phyloP scores from a whole-genome alignment of 2,797 vertebrate genomes.

The Micrastur ruficollis region DNA sequence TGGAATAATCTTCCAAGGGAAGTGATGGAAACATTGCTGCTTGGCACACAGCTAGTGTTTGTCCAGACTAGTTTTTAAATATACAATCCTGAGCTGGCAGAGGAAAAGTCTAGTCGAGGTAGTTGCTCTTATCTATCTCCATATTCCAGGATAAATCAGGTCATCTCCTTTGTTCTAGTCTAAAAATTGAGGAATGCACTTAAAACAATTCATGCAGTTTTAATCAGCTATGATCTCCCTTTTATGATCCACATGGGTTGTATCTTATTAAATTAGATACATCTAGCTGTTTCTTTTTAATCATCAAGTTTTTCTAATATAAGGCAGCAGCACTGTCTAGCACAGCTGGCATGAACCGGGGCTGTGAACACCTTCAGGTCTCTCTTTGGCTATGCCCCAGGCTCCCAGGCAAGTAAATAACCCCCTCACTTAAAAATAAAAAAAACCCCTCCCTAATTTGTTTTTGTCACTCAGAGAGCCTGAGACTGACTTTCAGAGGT shows the following conservation, averaged over 20 bases:
- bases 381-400: not conserved
- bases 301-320: conserved; percentile 44
- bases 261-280: conserved; percentile 67
- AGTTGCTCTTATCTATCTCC: conserved; percentile 65
- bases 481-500: not conserved
- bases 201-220: conserved; percentile 70
- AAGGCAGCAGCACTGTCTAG: conserved; percentile 34
- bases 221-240: conserved; percentile 68
- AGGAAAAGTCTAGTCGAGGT: conserved; percentile 60
- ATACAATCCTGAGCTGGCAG: conserved; percentile 57
- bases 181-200: conserved; percentile 68
- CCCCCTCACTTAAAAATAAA: not conserved
- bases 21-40: conserved; percentile 61
- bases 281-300: conserved; percentile 63
- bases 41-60: conserved; percentile 61
- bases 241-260: conserved; percentile 66
- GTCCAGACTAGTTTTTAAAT: conserved; percentile 69
- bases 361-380: conserved; percentile 3
- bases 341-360: not conserved
- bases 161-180: conserved; percentile 66
- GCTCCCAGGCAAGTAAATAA: not conserved
- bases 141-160: conserved; percentile 66
- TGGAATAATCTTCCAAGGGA: conserved; percentile 59
- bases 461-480: not conserved
- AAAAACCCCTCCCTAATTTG: not conserved